Evolutionary conservation across 2,888 invertebrate genomes (phyloP), one percentile per base, ranked within the genome.

Genomic region (Luffia ferchaultella): DNA sequence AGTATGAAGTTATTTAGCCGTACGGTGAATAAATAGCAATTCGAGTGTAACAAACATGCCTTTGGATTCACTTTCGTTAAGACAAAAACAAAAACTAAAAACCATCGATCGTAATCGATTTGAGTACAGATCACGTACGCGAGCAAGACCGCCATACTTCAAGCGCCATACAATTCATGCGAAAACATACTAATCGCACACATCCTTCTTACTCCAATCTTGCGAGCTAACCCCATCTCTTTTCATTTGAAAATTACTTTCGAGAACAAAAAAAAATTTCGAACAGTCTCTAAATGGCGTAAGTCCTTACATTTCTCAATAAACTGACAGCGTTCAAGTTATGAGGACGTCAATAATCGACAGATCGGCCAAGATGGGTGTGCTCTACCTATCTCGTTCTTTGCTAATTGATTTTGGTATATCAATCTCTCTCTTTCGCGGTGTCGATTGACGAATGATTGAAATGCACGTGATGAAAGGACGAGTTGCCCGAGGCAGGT

Each of bases 401-500:
- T 20, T 56, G 56, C 56, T 49, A 52, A 55, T 59, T 57, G 55
- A 42, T 41, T 18, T 42, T 53, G 50, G 62, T 68, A 62, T 68
- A 64, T 67, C 68, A 63, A 65, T 77, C 78, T 73, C 75, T 67
- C 61, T 78, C 70, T 51, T 61, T 60, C 70, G 52, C 57, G 58
- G 58, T 62, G 66, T 70, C 65, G 68, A 78, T 74, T 76, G 73
- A 79, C 73, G 76, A 75, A 76, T 76, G 76, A 77, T 76, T 73
- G 76, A 75, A 30, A 12, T 30, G 12, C 12, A 3, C 5, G 12
- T 30, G 12, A 12, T 3, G 12, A 30, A 3, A 12, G 12, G 30
- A 30, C 12, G 30, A 30, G 5, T 3, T 30, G 30, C 30, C 30
- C 30, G 30, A 30, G 30, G 30, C 30, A 12, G 30, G 30, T 3